A percentile compares a stretch with the other conserved stretches of the same genome.
phyloP scores from a whole-genome alignment of 2,888 invertebrate species.

The Pilophorus perplexus region DNA sequence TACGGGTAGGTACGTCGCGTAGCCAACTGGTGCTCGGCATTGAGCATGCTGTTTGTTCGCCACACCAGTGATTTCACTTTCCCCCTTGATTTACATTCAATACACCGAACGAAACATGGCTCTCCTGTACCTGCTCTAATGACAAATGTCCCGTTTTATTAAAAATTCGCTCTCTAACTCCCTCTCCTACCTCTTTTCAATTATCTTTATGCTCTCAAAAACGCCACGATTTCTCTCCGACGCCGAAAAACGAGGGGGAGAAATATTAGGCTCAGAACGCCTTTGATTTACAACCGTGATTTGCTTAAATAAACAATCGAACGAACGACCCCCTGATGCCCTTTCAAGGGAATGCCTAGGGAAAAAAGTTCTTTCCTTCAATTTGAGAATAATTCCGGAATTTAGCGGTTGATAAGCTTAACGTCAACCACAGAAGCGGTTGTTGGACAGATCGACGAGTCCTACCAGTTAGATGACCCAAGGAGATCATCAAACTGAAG shows the following conservation, averaged over 20 bases:
- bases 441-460: no score
- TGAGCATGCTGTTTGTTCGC: no score
- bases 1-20: no score
- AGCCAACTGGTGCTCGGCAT: no score
- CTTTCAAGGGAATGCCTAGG: no score
- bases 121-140: conserved; percentile 1
- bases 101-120: not conserved
- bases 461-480: no score
- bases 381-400: no score
- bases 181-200: conserved; percentile 12
- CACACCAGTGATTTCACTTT: not conserved
- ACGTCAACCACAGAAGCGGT: no score
- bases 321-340: conserved; percentile 18
- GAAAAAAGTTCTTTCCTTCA: no score
- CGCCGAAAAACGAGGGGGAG: conserved; percentile 3
- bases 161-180: conserved; percentile 6
- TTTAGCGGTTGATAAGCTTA: no score
- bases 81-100: conserved; percentile 21
- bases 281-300: conserved; percentile 12
- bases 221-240: conserved; percentile 19
- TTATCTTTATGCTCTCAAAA: conserved; percentile 20
- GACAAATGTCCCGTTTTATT: conserved; percentile 30
- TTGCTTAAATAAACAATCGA: conserved; percentile 28
- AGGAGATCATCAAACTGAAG: no score
- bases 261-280: not conserved